These are phyloP conservation scores for Falco biarmicus DNA, from an alignment of 2,797 vertebrate genomes.

Conservation along the genomic window DNA sequence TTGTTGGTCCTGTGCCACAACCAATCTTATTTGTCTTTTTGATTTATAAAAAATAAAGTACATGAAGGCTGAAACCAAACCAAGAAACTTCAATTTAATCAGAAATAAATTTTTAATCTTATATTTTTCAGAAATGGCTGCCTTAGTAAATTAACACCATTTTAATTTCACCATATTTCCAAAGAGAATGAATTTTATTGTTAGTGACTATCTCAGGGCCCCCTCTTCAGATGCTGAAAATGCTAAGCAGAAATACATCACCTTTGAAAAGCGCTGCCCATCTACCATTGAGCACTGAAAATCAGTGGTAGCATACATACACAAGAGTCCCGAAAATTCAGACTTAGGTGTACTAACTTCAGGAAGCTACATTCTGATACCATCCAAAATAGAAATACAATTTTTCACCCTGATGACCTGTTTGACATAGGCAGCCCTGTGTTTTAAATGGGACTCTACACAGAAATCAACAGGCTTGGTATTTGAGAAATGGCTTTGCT, in stretches of 20 bases:
- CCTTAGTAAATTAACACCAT: background rate
- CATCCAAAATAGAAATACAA: background rate
- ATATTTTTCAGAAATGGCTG: background rate
- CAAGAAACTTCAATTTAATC: background rate
- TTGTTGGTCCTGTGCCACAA: background rate
- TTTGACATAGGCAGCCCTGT: rapidly evolving
- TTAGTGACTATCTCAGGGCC: background rate
- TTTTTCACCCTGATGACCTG: background rate
- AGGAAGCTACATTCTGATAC: background rate
- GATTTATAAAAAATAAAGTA: background rate
- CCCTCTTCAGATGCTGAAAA: background rate
- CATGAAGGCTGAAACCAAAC: background rate
- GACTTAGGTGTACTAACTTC: background rate
- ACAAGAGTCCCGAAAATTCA: background rate
- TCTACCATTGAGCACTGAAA: background rate
- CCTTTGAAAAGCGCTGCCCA: background rate
- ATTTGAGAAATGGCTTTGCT: background rate
- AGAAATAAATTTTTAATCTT: background rate
- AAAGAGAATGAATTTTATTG: background rate
- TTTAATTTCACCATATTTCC: background rate
- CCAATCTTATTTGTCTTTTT: background rate
- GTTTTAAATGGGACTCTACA: background rate
- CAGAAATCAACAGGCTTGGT: background rate
- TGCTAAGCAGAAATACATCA: background rate
- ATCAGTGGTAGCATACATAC: background rate